Percentiles rank a stretch among this genome's conserved stretches.
Conservation (phyloP, 2,888 invertebrate species). For the Pristionchus entomophagus region DNA sequence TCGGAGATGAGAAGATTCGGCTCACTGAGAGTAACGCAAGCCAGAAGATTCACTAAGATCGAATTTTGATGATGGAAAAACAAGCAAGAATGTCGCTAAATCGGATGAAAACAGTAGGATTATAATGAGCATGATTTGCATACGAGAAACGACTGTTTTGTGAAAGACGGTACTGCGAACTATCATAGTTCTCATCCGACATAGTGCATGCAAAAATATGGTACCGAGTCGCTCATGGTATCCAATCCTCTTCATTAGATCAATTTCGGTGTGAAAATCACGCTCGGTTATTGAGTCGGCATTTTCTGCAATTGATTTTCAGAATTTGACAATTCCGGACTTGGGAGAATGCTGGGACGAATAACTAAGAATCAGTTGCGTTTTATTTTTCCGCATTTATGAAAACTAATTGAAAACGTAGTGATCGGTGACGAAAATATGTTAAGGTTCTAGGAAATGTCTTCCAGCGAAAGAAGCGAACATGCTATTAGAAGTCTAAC, state of each 20-base stretch:
- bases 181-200: too few species aligned
- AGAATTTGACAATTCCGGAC: neutral
- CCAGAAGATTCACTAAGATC: constrained; percentile 33
- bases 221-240: constrained; percentile 39
- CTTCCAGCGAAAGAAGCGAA: too few species aligned
- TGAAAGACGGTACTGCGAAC: too few species aligned
- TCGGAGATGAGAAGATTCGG: neutral
- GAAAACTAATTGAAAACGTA: too few species aligned
- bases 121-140: too few species aligned
- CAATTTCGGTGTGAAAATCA: neutral
- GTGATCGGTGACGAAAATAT: too few species aligned
- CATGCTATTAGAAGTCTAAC: neutral
- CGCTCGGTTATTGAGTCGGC: neutral
- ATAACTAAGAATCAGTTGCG: too few species aligned
- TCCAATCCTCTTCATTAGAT: constrained; percentile 32
- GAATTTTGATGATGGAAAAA: neutral
- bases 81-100: neutral
- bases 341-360: neutral
- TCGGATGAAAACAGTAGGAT: neutral
- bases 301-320: neutral
- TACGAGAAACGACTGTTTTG: too few species aligned
- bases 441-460: too few species aligned
- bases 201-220: too few species aligned
- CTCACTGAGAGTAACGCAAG: neutral
- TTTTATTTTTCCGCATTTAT: too few species aligned